Conservation (phyloP, 2,888 invertebrate genomes). For the Xestia sexstrigata region DNA sequence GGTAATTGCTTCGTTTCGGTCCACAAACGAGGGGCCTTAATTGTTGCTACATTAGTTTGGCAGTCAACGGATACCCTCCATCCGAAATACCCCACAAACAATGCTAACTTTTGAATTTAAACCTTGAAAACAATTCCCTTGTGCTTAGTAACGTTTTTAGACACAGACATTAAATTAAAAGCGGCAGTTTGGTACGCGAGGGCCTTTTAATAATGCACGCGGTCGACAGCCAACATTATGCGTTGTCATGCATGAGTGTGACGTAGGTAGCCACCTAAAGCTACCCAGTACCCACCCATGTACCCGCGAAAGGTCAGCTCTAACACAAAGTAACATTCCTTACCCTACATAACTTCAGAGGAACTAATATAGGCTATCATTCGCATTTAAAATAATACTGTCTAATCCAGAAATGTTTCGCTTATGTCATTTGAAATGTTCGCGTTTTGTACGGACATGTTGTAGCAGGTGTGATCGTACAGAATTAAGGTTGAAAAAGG, state of each 20-base stretch:
- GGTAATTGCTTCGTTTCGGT: slow-evolving; percentile 54
- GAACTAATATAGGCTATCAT: slow-evolving; percentile 59
- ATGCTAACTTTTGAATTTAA: slow-evolving; percentile 56
- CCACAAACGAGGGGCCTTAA: slow-evolving; percentile 54
- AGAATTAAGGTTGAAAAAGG: slow-evolving; percentile 42
- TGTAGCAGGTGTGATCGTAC: slow-evolving; percentile 12
- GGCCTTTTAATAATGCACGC: slow-evolving; percentile 82
- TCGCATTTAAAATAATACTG: slow-evolving; percentile 51
- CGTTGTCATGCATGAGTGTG: slow-evolving; percentile 79
- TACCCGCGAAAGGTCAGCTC: slow-evolving; percentile 77
- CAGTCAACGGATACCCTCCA: slow-evolving; percentile 41
- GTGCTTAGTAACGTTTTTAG: slow-evolving; percentile 70
- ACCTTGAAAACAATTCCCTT: slow-evolving; percentile 65
- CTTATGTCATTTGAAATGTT: slow-evolving; percentile 24
- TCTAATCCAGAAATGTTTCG: slow-evolving; percentile 17
- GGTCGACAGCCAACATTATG: slow-evolving; percentile 73
- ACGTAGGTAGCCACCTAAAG: slow-evolving; percentile 58
- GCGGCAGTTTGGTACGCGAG: slow-evolving; percentile 72
- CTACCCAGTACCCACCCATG: slow-evolving; percentile 63
- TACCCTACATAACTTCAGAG: slow-evolving; percentile 56
- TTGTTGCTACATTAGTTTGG: slow-evolving; percentile 61
- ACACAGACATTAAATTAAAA: slow-evolving; percentile 77
- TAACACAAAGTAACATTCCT: slow-evolving; percentile 70
- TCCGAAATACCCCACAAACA: slow-evolving; percentile 44
- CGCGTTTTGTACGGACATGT: slow-evolving; percentile 23